These are phyloP conservation scores for Galaxea fascicularis DNA, from an alignment of 92 coral and sea anemone genomes.

Conservation along the genomic window DNA sequence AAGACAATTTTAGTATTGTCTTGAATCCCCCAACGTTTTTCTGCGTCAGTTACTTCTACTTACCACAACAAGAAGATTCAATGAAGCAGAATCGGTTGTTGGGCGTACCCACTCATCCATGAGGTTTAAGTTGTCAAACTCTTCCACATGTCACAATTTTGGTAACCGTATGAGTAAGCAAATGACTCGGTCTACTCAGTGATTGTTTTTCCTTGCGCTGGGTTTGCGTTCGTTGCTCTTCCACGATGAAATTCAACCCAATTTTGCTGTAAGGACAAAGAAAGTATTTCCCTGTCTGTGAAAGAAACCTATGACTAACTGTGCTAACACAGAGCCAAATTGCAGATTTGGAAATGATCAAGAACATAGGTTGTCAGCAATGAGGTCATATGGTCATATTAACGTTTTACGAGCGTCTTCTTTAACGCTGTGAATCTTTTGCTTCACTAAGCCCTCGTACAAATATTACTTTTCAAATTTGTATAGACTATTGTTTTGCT, in stretches of 20 bases:
- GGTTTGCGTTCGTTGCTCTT: neutral
- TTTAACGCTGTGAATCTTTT: neutral
- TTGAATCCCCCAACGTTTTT: neutral
- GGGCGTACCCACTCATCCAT: conserved; percentile 2
- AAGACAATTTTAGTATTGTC: neutral
- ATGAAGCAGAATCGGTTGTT: neutral
- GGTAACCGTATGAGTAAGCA: neutral
- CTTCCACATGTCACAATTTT: conserved; percentile 16
- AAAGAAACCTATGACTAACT: conserved; percentile 19
- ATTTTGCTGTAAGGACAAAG: neutral
- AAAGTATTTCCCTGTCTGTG: neutral
- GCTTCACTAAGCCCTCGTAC: neutral
- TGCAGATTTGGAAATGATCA: conserved; percentile 66
- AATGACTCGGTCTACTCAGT: neutral
- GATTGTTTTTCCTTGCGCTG: neutral
- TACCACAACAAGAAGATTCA: conserved; percentile 14
- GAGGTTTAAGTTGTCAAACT: neutral
- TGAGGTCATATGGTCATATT: conserved; percentile 44
- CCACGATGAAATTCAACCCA: neutral
- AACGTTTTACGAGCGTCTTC: conserved; percentile 12
- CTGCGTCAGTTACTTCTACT: neutral
- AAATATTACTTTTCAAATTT: neutral
- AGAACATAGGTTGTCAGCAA: conserved; percentile 24
- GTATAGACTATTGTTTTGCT: neutral
- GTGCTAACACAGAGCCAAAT: conserved; percentile 10